phyloP scores from a whole-genome alignment of 2,888 invertebrate species.

The Anarsia innoxiella region DNA sequence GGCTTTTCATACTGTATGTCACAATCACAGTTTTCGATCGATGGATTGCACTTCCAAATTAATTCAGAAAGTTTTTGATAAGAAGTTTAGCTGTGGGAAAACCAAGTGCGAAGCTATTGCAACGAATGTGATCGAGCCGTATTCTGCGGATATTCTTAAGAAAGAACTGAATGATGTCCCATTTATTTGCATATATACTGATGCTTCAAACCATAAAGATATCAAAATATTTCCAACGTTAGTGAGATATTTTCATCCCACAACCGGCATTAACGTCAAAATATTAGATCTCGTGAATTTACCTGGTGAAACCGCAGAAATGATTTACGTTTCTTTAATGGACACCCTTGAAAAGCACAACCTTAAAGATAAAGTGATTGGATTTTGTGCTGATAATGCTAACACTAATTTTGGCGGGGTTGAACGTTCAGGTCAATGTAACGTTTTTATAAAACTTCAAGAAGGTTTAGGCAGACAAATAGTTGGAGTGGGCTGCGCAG shows the following conservation, averaged over 20 bases:
- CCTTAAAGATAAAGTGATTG: slow-evolving; percentile 12
- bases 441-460: slow-evolving; percentile 22
- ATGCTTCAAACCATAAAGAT: slow-evolving; percentile 20
- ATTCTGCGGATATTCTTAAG: slow-evolving; percentile 16
- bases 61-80: slow-evolving; percentile 19
- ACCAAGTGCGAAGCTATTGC: slow-evolving; percentile 21
- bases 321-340: slow-evolving; percentile 14
- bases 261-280: slow-evolving; percentile 12
- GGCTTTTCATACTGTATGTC: slow-evolving; percentile 16
- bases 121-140: slow-evolving; percentile 13
- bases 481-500: slow-evolving; percentile 27
- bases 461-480: slow-evolving; percentile 19
- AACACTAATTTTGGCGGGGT: slow-evolving; percentile 11
- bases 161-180: slow-evolving; percentile 18
- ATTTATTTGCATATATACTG: slow-evolving; percentile 17
- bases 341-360: slow-evolving; percentile 4
- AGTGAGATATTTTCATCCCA: slow-evolving; percentile 17
- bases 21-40: slow-evolving; percentile 24
- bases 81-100: slow-evolving; percentile 21
- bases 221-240: slow-evolving; percentile 21
- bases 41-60: slow-evolving; percentile 23
- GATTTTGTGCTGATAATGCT: slow-evolving; percentile 16
- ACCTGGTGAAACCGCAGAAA: slow-evolving; percentile 15
- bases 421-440: slow-evolving; percentile 21
- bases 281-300: slow-evolving; percentile 16